Base-by-base conservation (phyloP, 2,888 invertebrate genomes). In the Philereme transversata region DNA sequence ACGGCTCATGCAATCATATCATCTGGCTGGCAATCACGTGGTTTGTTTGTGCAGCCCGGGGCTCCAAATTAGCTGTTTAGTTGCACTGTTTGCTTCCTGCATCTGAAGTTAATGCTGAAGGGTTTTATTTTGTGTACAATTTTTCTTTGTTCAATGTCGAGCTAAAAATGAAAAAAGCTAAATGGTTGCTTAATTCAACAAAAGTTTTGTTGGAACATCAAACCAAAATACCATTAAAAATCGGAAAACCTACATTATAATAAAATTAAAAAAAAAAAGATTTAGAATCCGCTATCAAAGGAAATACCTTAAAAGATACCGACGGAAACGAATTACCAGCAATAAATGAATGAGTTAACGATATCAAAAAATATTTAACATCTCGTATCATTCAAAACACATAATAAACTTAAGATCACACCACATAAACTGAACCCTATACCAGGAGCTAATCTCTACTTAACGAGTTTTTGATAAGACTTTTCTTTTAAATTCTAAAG, bases 11-110 rank as follows among this genome's bases (percentile, higher is more conserved):
- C 77, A 79, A 81, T 80, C 82, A 80, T 81, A 81, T 80, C 82
- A 78, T 81, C 81, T 73, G 72, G 81, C 82, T 71, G 68, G 83
- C 83, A 87, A 89, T 90, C 87, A 86, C 79, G 82, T 78, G 85
- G 84, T 85, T 83, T 87, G 86, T 88, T 87, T 86, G 82, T 74
- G 75, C 71, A 70, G 83, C 67, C 81, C 67, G 64, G 63, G 74
- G 72, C 70, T 70, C 80, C 77, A 77, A 88, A 87, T 86, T 86
- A 88, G 88, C 86, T 79, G 79, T 56, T 63, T 52, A 50, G 59
- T 51, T 58, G 54, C 38, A 46, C 51, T 44, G 56, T 56, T 54
- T 54, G 56, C 59, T 60, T 56, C 57, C 57, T 57, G 51, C 51
- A 51, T 51, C 51, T 57, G 51, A 57, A 57, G 57, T 47, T 47